A percentile compares a stretch with the other conserved stretches of the same genome.
These are phyloP conservation scores for Zoanthus sociatus DNA, from an alignment of 92 coral and sea anemone genomes.

Conservation along the genomic window DNA sequence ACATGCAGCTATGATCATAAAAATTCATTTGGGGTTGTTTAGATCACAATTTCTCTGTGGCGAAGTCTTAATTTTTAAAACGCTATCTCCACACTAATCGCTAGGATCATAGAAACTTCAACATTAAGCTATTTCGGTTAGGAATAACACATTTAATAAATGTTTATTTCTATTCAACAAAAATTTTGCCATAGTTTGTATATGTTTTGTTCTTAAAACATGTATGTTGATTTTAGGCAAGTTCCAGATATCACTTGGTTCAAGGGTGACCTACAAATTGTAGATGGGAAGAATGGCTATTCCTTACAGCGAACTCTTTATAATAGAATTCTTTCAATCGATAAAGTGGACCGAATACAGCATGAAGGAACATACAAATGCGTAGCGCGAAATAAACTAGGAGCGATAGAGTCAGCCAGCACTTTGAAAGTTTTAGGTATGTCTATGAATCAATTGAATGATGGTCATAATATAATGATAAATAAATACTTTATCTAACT, in stretches of 20 bases:
- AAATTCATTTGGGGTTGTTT: too few species aligned
- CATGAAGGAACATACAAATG: slow-evolving; percentile 34
- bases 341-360: not conserved
- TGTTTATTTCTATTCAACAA: not conserved
- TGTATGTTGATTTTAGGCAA: not conserved
- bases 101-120: too few species aligned
- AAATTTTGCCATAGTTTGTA: not conserved
- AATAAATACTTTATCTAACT: too few species aligned
- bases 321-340: not conserved
- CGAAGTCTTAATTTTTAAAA: too few species aligned
- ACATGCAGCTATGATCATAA: too few species aligned
- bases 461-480: too few species aligned
- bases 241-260: slow-evolving; percentile 34
- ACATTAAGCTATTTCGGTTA: too few species aligned
- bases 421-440: slow-evolving; percentile 5
- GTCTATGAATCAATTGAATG: not conserved
- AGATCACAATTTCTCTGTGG: too few species aligned
- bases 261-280: not conserved
- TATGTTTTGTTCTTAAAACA: not conserved
- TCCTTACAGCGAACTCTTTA: not conserved
- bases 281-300: slow-evolving; percentile 9
- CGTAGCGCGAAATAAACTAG: not conserved
- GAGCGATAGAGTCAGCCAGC: not conserved
- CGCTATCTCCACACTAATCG: too few species aligned
- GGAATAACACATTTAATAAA: too few species aligned